Evolutionary conservation across 2,888 invertebrate genomes (phyloP).

Genomic region (Sesamia inferens): DNA sequence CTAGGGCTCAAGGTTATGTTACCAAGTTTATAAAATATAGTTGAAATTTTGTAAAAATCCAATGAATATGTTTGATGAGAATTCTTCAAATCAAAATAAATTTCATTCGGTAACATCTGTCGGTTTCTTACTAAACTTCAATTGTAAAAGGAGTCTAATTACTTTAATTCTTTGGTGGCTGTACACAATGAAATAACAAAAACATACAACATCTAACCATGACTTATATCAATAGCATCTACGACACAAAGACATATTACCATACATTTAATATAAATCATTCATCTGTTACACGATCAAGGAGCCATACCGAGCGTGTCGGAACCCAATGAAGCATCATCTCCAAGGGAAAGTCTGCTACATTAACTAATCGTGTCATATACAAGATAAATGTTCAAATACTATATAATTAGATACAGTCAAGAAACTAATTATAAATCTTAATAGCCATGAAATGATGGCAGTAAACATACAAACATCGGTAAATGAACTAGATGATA

Average conservation of each 20-base stretch:
- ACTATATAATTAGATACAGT: constrained; percentile 43
- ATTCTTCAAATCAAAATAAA: too few relatives aligned
- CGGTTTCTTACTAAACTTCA: too few relatives aligned
- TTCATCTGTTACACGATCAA: constrained; percentile 42
- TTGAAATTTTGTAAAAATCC: too few relatives aligned
- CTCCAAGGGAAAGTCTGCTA: constrained; percentile 59
- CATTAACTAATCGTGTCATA: constrained; percentile 58
- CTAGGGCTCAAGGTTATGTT: too few relatives aligned
- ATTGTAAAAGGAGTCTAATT: too few relatives aligned
- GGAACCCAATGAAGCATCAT: constrained; percentile 57
- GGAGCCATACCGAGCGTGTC: constrained; percentile 56
- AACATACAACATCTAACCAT: not conserved
- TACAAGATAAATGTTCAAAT: constrained; percentile 52
- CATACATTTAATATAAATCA: constrained; percentile 44
- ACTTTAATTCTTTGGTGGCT: too few relatives aligned
- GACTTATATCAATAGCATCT: constrained; percentile 23
- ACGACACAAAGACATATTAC: constrained; percentile 26
- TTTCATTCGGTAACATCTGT: too few relatives aligned
- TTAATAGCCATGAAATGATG: constrained; percentile 60
- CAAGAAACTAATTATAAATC: constrained; percentile 46
- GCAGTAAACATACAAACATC: constrained; percentile 45
- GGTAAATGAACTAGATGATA: constrained; percentile 25
- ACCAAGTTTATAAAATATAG: too few relatives aligned
- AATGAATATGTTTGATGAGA: too few relatives aligned
- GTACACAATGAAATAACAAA: not conserved